These are phyloP conservation scores for Drosophila punjabiensis DNA, from an alignment of 1,140 invertebrate species.

Conservation along the genomic window DNA sequence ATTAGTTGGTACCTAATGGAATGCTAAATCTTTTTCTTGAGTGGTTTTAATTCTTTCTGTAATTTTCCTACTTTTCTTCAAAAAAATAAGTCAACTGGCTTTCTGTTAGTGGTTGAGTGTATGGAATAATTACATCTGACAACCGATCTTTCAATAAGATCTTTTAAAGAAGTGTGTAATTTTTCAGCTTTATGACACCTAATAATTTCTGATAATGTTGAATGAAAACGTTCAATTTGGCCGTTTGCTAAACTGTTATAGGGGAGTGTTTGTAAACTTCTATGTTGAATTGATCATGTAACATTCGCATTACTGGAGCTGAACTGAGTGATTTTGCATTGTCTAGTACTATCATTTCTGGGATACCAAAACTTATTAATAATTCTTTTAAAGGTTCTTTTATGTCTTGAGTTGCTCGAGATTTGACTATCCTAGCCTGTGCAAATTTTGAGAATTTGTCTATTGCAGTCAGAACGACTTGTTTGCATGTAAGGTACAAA, in stretches of 20 bases:
- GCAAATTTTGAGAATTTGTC: too few species aligned
- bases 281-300: slow-evolving; percentile 26
- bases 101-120: neutral
- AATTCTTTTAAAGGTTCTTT: neutral
- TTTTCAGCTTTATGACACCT: neutral
- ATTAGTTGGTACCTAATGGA: too few species aligned
- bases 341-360: slow-evolving; percentile 26
- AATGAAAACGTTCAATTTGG: too few species aligned
- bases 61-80: too few species aligned
- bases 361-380: slow-evolving; percentile 5
- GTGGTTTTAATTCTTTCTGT: too few species aligned
- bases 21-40: too few species aligned
- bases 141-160: slow-evolving; percentile 5
- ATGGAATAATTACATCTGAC: slow-evolving; percentile 6
- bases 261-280: slow-evolving; percentile 19
- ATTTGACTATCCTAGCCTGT: too few species aligned
- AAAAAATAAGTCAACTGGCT: too few species aligned
- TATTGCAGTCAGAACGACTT: too few species aligned
- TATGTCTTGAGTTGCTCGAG: too few species aligned
- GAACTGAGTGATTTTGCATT: slow-evolving; percentile 42
- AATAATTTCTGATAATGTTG: neutral
- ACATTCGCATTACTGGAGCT: slow-evolving; percentile 12
- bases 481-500: too few species aligned
- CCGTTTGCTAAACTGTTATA: too few species aligned
- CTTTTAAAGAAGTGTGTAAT: neutral